A percentile compares a stretch with the other conserved stretches of the same genome.
phyloP scores from a whole-genome alignment of 2,888 invertebrate species.

The Pristionchus exspectatus region DNA sequence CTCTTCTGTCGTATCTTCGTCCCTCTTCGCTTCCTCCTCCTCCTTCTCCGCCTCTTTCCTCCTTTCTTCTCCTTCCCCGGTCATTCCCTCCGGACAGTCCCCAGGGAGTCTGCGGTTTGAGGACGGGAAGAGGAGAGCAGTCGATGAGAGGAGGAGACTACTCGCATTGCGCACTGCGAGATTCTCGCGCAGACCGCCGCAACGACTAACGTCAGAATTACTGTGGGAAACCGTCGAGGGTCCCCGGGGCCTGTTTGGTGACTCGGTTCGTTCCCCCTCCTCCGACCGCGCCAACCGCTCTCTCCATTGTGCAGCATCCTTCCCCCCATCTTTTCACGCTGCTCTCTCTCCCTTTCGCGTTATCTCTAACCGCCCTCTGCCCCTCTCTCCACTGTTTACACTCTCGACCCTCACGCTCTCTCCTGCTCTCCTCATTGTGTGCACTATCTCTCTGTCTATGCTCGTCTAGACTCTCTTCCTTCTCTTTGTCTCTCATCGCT shows the following conservation, averaged over 20 bases:
- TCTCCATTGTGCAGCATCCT: slow-evolving; percentile 25
- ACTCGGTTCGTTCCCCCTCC: slow-evolving; percentile 32
- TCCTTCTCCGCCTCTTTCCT: background rate
- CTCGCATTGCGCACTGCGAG: background rate
- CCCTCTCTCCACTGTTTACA: slow-evolving; percentile 47
- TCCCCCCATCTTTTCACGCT: background rate
- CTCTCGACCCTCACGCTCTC: slow-evolving; percentile 40
- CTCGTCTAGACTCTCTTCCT: background rate
- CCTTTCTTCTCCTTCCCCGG: background rate
- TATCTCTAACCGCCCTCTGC: background rate
- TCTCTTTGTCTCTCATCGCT: background rate
- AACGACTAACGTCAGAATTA: background rate
- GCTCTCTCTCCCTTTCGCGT: background rate
- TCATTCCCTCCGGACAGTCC: slow-evolving; percentile 28
- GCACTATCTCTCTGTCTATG: background rate
- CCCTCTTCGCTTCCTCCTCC: background rate
- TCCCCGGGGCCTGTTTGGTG: slow-evolving; percentile 51
- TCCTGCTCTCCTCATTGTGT: background rate
- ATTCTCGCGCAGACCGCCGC: slow-evolving; percentile 5
- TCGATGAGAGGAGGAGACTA: background rate
- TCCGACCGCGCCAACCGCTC: slow-evolving; percentile 39
- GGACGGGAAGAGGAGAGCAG: slow-evolving; percentile 4
- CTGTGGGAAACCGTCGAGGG: background rate
- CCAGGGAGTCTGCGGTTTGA: slow-evolving; percentile 10
- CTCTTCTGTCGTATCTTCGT: slow-evolving; percentile 22